Evolutionary conservation across 1,140 invertebrate species (phyloP).

Genomic region (Oppia nitens): DNA sequence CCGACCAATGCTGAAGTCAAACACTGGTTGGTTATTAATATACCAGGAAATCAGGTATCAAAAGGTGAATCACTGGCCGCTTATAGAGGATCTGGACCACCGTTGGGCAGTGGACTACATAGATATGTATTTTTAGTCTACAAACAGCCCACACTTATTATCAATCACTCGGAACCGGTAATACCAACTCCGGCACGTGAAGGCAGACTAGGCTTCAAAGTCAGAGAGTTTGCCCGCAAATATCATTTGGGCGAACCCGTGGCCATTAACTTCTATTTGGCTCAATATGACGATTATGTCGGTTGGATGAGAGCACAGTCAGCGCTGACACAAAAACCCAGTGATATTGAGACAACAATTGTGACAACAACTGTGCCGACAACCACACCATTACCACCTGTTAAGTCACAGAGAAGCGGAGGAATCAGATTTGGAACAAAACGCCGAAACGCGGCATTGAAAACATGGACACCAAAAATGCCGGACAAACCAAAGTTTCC

Average conservation of each 20-base stretch:
- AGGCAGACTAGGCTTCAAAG: conserved; percentile 26
- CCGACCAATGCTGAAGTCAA: conserved; percentile 17
- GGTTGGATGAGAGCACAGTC: neutral
- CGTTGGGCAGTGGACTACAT: conserved; percentile 19
- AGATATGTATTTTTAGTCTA: conserved; percentile 19
- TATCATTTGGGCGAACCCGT: conserved; percentile 28
- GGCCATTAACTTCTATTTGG: conserved; percentile 33
- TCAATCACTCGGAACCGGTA: conserved; percentile 33
- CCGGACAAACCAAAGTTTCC: too few relatives aligned
- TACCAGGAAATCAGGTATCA: conserved; percentile 17
- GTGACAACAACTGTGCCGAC: too few relatives aligned
- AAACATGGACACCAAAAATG: too few relatives aligned
- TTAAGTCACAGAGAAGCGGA: too few relatives aligned
- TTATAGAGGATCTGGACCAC: conserved; percentile 19
- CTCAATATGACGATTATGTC: conserved; percentile 32
- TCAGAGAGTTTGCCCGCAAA: conserved; percentile 28
- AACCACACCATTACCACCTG: too few relatives aligned
- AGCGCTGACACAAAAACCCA: too few relatives aligned
- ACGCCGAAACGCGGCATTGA: too few relatives aligned
- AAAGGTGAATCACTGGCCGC: conserved; percentile 18
- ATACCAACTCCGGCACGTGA: conserved; percentile 33
- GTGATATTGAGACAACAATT: too few relatives aligned
- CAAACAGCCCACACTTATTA: conserved; percentile 17
- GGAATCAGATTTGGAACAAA: too few relatives aligned
- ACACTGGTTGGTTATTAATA: conserved; percentile 22